Base-by-base conservation (phyloP, 1,140 invertebrate species). In the Ceratina calcarata region DNA sequence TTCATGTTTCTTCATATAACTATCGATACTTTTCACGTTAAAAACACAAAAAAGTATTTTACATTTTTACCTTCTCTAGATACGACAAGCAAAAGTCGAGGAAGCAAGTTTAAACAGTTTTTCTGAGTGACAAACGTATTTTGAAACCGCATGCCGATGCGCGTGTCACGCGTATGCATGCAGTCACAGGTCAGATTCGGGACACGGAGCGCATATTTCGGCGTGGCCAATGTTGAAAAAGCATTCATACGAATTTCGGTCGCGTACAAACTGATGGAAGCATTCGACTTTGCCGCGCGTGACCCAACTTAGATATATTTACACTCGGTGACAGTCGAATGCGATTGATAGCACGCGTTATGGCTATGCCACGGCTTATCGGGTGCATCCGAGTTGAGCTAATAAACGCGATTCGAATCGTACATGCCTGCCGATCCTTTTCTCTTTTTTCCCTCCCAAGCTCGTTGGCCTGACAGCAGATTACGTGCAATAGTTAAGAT, bases 191-290 rank as follows among this genome's bases (percentile, higher is more conserved):
- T 13, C 22, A 3, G 15, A 60, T 60, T 71, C n/a, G 53, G n/a
- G 32, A 57, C 53, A 7, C 68, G 68, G 20, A 60, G 22, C 68
- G 27, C 53, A 15, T 57, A 55, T 24, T 4, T 27, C 22, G 45
- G 24, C 22, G 10, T 22, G 49, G 24, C 49, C 22, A 20, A 49
- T 76, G 60, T 76, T 62, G 55, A 60, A 68, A 68, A 60, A 68
- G 55, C 74, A 51, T 68, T 64, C 32, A 60, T 76, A 61, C 18
- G 74, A 76, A 76, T 76, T 76, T 69, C 37, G 55, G 22, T 76
- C 74, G 65, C 74, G 74, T 76, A 76, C 65, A 13, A 18, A 15
- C 15, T n/a, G 65, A 68, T 51, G 22, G 55, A 68, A 37, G 55
- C 65, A 20, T 75, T 75, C 16, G 22, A 53, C 37, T 76, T 60